These are phyloP conservation scores for Caretta caretta DNA, from an alignment of 2,113 vertebrate species.

Conservation along the genomic window DNA sequence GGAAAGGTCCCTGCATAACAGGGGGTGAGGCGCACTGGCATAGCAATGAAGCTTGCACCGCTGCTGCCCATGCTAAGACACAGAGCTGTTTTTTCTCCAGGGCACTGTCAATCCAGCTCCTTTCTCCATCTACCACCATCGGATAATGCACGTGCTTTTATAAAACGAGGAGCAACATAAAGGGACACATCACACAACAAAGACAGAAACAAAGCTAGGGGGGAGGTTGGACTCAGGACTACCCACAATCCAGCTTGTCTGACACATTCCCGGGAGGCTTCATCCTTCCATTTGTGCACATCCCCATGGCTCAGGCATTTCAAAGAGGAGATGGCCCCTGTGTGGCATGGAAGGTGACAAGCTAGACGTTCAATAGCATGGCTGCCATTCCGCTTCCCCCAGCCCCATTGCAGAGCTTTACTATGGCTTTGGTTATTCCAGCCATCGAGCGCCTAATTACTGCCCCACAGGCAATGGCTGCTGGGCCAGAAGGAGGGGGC, in stretches of 20 bases:
- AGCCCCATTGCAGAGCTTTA: background rate
- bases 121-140: background rate
- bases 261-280: background rate
- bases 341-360: background rate
- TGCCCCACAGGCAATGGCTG: background rate
- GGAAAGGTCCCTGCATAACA: background rate
- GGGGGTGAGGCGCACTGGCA: background rate
- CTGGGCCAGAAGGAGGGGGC: background rate
- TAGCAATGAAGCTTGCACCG: background rate
- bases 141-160: background rate
- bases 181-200: background rate
- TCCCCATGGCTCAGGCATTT: background rate
- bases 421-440: constrained; percentile 13
- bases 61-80: background rate
- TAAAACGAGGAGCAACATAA: background rate
- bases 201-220: background rate
- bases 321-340: background rate
- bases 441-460: constrained; percentile 16
- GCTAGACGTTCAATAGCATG: background rate
- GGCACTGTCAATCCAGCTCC: background rate
- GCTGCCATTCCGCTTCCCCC: background rate
- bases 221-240: background rate
- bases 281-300: too few species aligned
- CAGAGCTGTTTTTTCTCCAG: background rate
- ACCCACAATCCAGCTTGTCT: background rate